Conservation (phyloP, 1,140 invertebrate genomes). For the Habropoda laboriosa region DNA sequence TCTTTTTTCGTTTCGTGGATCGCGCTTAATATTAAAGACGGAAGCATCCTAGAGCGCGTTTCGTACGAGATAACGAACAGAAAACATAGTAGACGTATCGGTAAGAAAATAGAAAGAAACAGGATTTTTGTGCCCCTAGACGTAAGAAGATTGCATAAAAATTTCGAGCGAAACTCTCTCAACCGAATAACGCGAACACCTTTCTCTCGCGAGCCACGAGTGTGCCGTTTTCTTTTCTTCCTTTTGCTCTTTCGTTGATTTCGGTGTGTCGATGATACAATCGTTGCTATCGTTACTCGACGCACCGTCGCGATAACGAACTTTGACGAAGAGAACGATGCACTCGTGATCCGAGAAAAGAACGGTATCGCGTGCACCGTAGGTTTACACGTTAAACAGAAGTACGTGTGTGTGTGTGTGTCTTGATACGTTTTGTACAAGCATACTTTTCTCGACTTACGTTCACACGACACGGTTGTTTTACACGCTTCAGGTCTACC, state of each 20-base stretch:
- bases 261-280: too few species aligned
- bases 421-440: too few species aligned
- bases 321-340: background rate
- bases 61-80: constrained; percentile 10
- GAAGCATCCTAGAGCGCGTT: background rate
- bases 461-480: background rate
- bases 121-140: constrained; percentile 11
- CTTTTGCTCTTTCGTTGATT: background rate
- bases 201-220: background rate
- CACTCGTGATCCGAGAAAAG: background rate
- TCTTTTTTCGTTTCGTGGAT: too few species aligned
- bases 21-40: background rate
- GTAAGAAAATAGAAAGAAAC: background rate
- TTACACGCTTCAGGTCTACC: constrained; percentile 18
- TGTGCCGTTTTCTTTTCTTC: too few species aligned
- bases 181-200: background rate
- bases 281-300: background rate
- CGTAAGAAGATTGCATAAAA: background rate
- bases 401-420: too few species aligned
- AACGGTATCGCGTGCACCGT: background rate
- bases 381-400: too few species aligned
- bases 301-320: background rate
- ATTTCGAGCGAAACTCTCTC: background rate
- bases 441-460: background rate
- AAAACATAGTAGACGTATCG: constrained; percentile 17